These are phyloP conservation scores for Ctenomys sociabilis DNA, from an alignment of 2,113 vertebrate genomes.

Conservation along the genomic window DNA sequence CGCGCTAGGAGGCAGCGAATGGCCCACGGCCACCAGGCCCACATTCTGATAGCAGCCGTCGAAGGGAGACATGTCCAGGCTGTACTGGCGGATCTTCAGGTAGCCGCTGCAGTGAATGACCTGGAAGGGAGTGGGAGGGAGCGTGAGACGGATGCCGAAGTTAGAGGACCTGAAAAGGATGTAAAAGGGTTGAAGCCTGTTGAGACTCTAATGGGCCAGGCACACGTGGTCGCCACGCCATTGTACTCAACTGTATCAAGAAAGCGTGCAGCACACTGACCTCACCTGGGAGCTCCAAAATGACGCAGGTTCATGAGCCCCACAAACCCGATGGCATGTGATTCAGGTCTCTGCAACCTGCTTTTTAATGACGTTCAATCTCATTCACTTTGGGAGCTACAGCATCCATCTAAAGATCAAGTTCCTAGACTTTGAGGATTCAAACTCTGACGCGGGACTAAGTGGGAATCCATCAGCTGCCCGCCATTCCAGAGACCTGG, in stretches of 20 bases:
- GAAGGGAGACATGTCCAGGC: conserved; percentile 97
- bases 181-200: neutral
- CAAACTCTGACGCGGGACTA: neutral
- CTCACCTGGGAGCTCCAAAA: neutral
- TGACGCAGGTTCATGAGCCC: neutral
- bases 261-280: neutral
- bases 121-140: conserved; percentile 76
- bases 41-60: conserved; percentile 99
- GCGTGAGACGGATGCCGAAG: neutral
- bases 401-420: neutral
- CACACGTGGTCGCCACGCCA: neutral
- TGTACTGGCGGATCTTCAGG: conserved; percentile 98
- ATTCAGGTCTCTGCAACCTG: neutral
- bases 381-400: neutral
- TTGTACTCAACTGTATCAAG: neutral
- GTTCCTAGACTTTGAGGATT: neutral
- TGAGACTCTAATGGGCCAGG: neutral
- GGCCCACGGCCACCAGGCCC: conserved; percentile 97
- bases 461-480: neutral
- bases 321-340: neutral
- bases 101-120: conserved; percentile 99
- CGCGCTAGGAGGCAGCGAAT: conserved; percentile 96
- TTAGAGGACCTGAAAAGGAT: neutral
- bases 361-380: neutral
- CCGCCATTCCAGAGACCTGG: neutral